Evolutionary conservation across 2,113 vertebrate species (phyloP).

Genomic region (Tragelaphus strepsiceros): DNA sequence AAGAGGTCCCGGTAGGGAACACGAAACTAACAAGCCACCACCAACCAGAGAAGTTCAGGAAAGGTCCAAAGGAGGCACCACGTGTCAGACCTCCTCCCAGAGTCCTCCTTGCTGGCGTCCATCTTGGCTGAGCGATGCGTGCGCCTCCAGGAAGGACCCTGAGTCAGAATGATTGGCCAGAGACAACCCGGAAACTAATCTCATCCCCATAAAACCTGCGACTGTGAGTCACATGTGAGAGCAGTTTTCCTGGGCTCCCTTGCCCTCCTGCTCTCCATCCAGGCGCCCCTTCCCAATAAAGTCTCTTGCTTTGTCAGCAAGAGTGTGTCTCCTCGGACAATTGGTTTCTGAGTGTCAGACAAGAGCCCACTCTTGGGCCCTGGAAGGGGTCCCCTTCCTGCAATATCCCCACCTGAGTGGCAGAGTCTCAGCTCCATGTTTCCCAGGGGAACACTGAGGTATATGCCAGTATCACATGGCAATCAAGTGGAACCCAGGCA

Average conservation of each 20-base stretch:
- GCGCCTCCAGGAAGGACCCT: background rate
- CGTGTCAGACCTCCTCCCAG: background rate
- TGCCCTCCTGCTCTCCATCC: background rate
- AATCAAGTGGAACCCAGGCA: background rate
- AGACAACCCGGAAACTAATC: background rate
- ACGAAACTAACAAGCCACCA: background rate
- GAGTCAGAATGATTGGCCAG: background rate
- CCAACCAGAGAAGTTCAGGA: background rate
- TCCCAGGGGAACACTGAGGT: background rate
- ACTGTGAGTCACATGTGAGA: background rate
- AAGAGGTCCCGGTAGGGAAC: background rate
- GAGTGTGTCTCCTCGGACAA: background rate
- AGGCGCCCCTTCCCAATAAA: background rate
- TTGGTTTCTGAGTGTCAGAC: background rate
- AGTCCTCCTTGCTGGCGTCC: background rate
- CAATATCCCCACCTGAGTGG: background rate
- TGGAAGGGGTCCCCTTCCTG: background rate
- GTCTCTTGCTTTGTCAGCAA: background rate
- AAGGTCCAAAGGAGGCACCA: background rate
- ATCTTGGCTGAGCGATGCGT: background rate
- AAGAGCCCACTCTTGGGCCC: background rate
- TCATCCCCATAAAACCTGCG: background rate
- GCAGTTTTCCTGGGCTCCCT: background rate
- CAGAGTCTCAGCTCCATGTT: background rate
- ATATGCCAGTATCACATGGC: no score